A percentile compares a stretch with the other conserved stretches of the same genome.
These are phyloP conservation scores for Apis cerana DNA, from an alignment of 1,140 invertebrate species.

Conservation along the genomic window DNA sequence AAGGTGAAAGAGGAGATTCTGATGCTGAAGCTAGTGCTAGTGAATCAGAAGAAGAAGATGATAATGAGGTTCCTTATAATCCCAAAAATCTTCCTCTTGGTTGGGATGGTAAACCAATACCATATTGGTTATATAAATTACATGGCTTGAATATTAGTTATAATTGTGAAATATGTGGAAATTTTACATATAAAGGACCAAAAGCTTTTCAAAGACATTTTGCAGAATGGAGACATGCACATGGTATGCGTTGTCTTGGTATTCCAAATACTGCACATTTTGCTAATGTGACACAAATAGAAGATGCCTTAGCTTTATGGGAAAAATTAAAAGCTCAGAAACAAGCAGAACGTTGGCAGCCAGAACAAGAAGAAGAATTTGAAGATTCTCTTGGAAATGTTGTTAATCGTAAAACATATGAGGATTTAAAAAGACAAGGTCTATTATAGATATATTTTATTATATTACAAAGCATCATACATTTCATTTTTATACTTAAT, in stretches of 20 bases:
- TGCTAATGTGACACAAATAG: slow-evolving; percentile 99
- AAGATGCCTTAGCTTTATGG: slow-evolving; percentile 98
- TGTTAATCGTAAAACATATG: slow-evolving; percentile 98
- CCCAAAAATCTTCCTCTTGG: slow-evolving; percentile 99
- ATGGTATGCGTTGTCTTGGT: slow-evolving; percentile 99
- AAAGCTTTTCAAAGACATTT: slow-evolving; percentile 99
- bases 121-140: slow-evolving; percentile 99
- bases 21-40: slow-evolving; percentile 94
- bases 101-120: slow-evolving; percentile 99
- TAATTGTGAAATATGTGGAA: slow-evolving; percentile 99
- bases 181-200: slow-evolving; percentile 99
- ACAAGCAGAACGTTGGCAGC: slow-evolving; percentile 97
- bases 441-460: slow-evolving; percentile 85
- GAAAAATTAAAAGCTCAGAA: slow-evolving; percentile 98
- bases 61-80: slow-evolving; percentile 98
- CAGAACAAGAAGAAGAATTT: slow-evolving; percentile 98
- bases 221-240: slow-evolving; percentile 99
- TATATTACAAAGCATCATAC: not conserved
- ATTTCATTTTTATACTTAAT: not conserved
- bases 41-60: slow-evolving; percentile 93
- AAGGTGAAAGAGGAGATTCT: slow-evolving; percentile 95
- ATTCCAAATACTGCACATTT: slow-evolving; percentile 99
- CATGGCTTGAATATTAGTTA: slow-evolving; percentile 99
- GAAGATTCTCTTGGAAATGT: slow-evolving; percentile 99
- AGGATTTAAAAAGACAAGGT: slow-evolving; percentile 99